Evolutionary conservation across 1,140 invertebrate genomes (phyloP), one percentile per base, ranked within the genome.

Genomic region (Drosophila suzukii): DNA sequence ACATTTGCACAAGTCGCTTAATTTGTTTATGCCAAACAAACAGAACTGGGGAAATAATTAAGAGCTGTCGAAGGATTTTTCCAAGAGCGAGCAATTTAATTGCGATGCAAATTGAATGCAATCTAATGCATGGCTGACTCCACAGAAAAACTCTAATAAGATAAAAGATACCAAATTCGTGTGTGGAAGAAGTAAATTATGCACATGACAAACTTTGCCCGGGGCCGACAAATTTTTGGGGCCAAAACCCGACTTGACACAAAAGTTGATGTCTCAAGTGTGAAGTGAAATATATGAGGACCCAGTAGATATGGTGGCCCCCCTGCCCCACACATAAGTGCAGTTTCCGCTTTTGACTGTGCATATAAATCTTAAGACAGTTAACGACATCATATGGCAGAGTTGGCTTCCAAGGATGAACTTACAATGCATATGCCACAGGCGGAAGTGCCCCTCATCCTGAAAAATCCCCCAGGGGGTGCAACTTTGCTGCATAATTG

Each of bases 311-410:
- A 50, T 72, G 49, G n/a, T n/a, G 27, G 13, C 7, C 13, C n/a
- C 49, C 49, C 4, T 0, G 13, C 49, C 49, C 30, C 49, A 34
- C n/a, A 79, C 63, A 79, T 79, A 89, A 86, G 83, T 86, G 80
- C 84, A 86, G 83, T 83, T 86, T 86, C 83, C 83, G 83, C 72
- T 78, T 86, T 77, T 86, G 83, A 88, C 79, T 84, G 71, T 68
- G 79, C 82, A 83, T 78, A 86, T 86, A 86, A 86, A 86, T 86
- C 83, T 86, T 86, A 86, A 86, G 83, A 86, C 83, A 86, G 83
- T 86, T 88, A 86, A 86, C 83, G 83, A 82, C 82, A 88, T 88
- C 83, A 78, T 78, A 86, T 81, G 82, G 60, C 74, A 82, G 67
- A 60, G 72, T 57, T 65, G 70, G 58, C 53, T 32, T 43, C 56